Evolutionary conservation across 2,113 vertebrate genomes (phyloP), one percentile per base, ranked within the genome.

Genomic region (Loxodonta africana): DNA sequence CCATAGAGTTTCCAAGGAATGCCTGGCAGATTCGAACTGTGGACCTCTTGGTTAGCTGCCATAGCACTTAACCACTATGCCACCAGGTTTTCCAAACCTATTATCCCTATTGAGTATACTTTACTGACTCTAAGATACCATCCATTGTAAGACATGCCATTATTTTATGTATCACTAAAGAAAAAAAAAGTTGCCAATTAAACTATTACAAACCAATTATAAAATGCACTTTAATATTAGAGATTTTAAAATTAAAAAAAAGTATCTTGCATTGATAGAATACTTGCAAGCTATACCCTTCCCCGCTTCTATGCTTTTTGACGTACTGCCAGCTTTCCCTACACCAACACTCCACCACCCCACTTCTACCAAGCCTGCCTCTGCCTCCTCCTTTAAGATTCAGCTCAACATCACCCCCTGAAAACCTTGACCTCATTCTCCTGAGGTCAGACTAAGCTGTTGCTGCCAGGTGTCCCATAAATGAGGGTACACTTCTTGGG

Each of bases 271-370:
- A 57, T 23, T 41, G 20, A 28, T 33, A 0, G 86, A 51, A n/a
- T 37, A 33, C 44, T 83, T 63, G 6, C 1, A 83, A 84, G 4
- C 25, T 57, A 77, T 60, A 15, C 6, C 53, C 8, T n/a, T 44
- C 78, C 28, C 14, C 28, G 28, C 28, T 90, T 82, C 33, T 30
- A 9, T 11, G 15, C 3, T 17, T 76, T 90, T 37, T 44, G 30
- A 6, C 8, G 20, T 1, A 0, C 5, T 60, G 18, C n/a, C 25
- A 67, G 9, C 6, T 26, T 21, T 46, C 33, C 20, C 1, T 14
- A 26, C 20, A 53, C 1, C 0, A 9, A 21, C 26, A 63, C 6
- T 11, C 26, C 0, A 28, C 6, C 4, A 46, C n/a, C 21, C 0
- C 0, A 26, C 17, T 4, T 37, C 28, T 3, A 30, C 0, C n/a